Percentiles rank a stretch among this genome's conserved stretches.
These are phyloP conservation scores for Sparus aurata DNA, from an alignment of 2,797 vertebrate species.

Conservation along the genomic window DNA sequence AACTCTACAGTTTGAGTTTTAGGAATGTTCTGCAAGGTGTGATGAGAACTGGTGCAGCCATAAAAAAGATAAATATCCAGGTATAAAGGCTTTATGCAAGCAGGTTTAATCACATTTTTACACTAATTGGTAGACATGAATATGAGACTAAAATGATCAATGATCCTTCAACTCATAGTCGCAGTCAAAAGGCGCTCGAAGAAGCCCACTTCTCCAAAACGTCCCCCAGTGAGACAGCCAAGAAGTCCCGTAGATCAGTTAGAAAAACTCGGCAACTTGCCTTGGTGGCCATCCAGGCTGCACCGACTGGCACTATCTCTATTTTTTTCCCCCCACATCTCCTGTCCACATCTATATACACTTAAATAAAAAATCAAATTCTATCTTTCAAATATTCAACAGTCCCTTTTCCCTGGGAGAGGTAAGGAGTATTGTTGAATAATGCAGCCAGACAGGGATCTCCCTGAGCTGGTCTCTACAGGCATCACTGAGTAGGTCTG, in stretches of 20 bases:
- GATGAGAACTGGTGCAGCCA: not conserved
- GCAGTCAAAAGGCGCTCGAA: conserved; percentile 78
- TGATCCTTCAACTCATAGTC: conserved; percentile 60
- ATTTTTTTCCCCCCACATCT: conserved; percentile 38
- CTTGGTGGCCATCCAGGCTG: conserved; percentile 82
- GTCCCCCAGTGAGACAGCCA: conserved; percentile 77
- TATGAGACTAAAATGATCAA: conserved; percentile 84
- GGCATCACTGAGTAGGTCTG: conserved; percentile 80
- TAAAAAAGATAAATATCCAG: conserved; percentile 24
- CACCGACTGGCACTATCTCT: conserved; percentile 78
- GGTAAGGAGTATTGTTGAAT: conserved; percentile 86
- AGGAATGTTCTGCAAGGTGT: conserved; percentile 16
- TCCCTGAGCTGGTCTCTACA: conserved; percentile 84
- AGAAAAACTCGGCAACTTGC: conserved; percentile 82
- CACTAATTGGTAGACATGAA: conserved; percentile 72
- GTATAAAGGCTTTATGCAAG: conserved; percentile 9
- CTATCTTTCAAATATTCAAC: conserved; percentile 87
- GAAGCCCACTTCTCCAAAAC: conserved; percentile 74
- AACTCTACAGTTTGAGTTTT: conserved; percentile 13
- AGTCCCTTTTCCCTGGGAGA: conserved; percentile 81
- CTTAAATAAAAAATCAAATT: conserved; percentile 85
- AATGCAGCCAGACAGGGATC: conserved; percentile 87
- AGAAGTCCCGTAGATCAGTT: conserved; percentile 79
- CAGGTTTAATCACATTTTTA: conserved; percentile 21
- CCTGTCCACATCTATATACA: conserved; percentile 76